Conservation (phyloP, 2,888 invertebrate species). For the Timema podura region DNA sequence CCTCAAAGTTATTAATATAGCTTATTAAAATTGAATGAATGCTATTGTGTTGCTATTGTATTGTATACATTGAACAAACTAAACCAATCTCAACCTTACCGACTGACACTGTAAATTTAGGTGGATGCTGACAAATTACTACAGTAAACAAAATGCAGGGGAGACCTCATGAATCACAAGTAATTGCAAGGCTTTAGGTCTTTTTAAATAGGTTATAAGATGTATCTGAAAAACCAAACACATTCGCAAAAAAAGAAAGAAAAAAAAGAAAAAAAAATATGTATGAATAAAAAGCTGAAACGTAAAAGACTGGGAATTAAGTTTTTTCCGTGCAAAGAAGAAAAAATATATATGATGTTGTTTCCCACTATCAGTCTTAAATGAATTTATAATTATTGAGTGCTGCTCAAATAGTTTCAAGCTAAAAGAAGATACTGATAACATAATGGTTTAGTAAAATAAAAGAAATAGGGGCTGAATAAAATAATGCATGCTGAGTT, state of each 20-base stretch:
- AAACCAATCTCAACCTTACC: conserved; percentile 22
- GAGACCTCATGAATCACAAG: conserved; percentile 19
- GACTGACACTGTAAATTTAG: conserved; percentile 30
- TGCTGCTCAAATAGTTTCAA: conserved; percentile 23
- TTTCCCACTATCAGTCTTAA: conserved; percentile 26
- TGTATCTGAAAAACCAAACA: too few species aligned
- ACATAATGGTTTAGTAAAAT: conserved; percentile 12
- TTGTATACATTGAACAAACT: conserved; percentile 21
- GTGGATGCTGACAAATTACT: conserved; percentile 32
- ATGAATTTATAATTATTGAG: conserved; percentile 26
- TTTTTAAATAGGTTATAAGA: neutral
- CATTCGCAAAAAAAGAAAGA: conserved; percentile 13
- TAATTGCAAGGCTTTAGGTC: conserved; percentile 15
- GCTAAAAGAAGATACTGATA: conserved; percentile 3
- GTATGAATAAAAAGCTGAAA: conserved; percentile 25
- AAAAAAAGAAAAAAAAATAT: conserved; percentile 21
- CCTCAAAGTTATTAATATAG: conserved; percentile 22
- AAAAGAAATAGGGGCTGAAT: conserved; percentile 10
- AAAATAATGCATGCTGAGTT: conserved; percentile 19
- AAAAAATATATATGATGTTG: conserved; percentile 27
- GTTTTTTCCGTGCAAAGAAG: conserved; percentile 27
- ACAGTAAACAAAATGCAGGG: conserved; percentile 29
- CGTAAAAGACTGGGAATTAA: conserved; percentile 32
- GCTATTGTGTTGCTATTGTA: conserved; percentile 16
- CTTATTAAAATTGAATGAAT: neutral